phyloP scores from a whole-genome alignment of 1,140 invertebrate genomes.

The Bradynema listronoti region DNA sequence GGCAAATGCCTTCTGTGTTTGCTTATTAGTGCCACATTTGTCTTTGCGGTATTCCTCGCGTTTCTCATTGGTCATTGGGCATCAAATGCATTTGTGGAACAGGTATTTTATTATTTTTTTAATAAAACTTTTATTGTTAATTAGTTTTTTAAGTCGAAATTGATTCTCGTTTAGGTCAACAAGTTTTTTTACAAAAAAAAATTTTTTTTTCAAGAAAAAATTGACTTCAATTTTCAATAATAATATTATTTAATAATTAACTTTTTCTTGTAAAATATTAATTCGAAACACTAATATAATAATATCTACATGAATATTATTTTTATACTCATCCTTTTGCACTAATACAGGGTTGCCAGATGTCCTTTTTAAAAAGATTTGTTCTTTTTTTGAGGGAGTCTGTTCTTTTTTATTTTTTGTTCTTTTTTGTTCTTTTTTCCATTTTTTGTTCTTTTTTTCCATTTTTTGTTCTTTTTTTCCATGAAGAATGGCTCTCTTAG shows the following conservation, averaged over 20 bases:
- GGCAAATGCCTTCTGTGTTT: slow-evolving; percentile 46
- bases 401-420: too few relatives aligned
- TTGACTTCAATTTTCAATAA: background rate
- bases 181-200: background rate
- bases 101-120: slow-evolving; percentile 14
- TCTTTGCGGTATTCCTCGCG: slow-evolving; percentile 39
- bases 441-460: too few relatives aligned
- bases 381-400: too few relatives aligned
- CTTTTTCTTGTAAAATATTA: too few relatives aligned
- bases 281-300: too few relatives aligned
- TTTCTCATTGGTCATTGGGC: slow-evolving; percentile 44
- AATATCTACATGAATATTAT: too few relatives aligned
- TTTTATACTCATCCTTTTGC: too few relatives aligned
- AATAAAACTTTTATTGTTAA: background rate
- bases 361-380: too few relatives aligned
- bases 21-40: slow-evolving; percentile 36
- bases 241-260: background rate
- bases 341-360: too few relatives aligned
- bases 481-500: too few relatives aligned
- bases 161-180: background rate
- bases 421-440: too few relatives aligned
- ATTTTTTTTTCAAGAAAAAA: background rate
- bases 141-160: background rate
- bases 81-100: slow-evolving; percentile 23
- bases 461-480: too few relatives aligned